Evolutionary conservation across 1,140 invertebrate species (phyloP).

Genomic region (Micrasema minimum): DNA sequence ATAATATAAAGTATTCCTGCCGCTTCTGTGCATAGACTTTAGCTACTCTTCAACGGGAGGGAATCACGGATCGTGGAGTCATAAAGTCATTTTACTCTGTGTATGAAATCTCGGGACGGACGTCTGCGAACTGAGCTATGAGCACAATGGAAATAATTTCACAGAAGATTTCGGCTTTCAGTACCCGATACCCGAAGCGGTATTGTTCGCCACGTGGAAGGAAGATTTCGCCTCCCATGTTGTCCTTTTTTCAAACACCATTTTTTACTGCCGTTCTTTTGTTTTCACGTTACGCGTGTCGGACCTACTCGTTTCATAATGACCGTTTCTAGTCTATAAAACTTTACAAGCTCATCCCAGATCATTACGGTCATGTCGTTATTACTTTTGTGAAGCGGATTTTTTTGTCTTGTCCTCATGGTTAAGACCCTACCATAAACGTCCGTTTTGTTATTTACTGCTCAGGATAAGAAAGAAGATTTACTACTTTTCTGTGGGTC

Average conservation of each 20-base stretch:
- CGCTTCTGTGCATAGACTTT: too few relatives aligned
- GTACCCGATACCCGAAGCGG: not conserved
- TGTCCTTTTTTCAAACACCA: constrained; percentile 27
- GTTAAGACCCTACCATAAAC: constrained; percentile 44
- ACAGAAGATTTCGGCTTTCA: constrained; percentile 22
- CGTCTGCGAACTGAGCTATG: not conserved
- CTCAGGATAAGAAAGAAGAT: constrained; percentile 37
- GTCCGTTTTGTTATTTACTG: not conserved
- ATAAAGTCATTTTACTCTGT: too few relatives aligned
- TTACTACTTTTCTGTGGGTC: constrained; percentile 47
- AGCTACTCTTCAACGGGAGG: not conserved
- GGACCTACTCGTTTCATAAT: constrained; percentile 26
- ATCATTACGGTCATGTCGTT: constrained; percentile 43
- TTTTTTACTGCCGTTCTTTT: constrained; percentile 16
- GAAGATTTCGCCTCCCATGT: constrained; percentile 34
- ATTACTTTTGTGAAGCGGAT: constrained; percentile 40
- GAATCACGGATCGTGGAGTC: not conserved
- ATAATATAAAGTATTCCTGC: too few relatives aligned
- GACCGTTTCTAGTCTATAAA: constrained; percentile 45
- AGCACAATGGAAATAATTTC: constrained; percentile 31
- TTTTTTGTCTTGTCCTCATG: constrained; percentile 36
- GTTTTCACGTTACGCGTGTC: constrained; percentile 38
- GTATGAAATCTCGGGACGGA: not conserved
- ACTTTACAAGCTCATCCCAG: constrained; percentile 45
- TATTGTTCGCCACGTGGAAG: constrained; percentile 30